phyloP scores from a whole-genome alignment of 2,797 vertebrate genomes.

The Aeoliscus strigatus region DNA sequence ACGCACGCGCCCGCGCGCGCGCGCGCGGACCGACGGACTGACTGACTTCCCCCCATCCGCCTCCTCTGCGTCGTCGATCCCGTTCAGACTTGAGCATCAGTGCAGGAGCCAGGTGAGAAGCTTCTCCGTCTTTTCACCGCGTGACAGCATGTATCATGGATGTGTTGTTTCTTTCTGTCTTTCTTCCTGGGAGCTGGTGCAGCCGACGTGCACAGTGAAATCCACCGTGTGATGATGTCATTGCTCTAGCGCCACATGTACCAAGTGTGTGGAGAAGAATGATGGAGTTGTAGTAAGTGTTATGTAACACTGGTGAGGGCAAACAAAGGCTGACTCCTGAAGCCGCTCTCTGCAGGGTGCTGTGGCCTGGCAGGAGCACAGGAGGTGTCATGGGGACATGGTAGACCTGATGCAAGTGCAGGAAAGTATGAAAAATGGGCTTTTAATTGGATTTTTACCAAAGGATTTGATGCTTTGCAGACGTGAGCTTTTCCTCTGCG shows the following conservation, averaged over 20 bases:
- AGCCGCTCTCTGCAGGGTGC: too few relatives aligned
- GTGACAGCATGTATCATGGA: too few relatives aligned
- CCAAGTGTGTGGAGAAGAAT: conserved; percentile 32
- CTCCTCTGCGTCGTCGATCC: too few relatives aligned
- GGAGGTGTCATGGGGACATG: conserved; percentile 7
- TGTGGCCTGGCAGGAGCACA: conserved; percentile 8
- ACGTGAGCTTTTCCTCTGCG: conserved; percentile 6
- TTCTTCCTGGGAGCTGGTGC: too few relatives aligned
- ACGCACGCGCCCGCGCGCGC: neutral
- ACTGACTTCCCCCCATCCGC: too few relatives aligned
- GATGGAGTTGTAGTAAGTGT: conserved; percentile 67
- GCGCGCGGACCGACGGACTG: conserved; percentile 13
- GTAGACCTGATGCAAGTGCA: conserved; percentile 26
- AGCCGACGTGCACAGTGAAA: too few relatives aligned
- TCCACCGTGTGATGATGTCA: conserved; percentile 74
- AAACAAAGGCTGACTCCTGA: conserved; percentile 50
- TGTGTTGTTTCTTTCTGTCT: too few relatives aligned
- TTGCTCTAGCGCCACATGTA: conserved; percentile 68
- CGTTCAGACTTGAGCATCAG: too few relatives aligned
- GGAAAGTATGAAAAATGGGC: conserved; percentile 5
- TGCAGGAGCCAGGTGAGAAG: too few relatives aligned
- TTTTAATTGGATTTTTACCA: conserved; percentile 4
- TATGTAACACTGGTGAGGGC: conserved; percentile 62
- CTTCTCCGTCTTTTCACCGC: conserved; percentile 9
- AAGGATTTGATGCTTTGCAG: conserved; percentile 10